These are phyloP conservation scores for zebrafish (Danio rerio) DNA, from an alignment of 2,113 vertebrate species.

Conservation along the genomic window DNA sequence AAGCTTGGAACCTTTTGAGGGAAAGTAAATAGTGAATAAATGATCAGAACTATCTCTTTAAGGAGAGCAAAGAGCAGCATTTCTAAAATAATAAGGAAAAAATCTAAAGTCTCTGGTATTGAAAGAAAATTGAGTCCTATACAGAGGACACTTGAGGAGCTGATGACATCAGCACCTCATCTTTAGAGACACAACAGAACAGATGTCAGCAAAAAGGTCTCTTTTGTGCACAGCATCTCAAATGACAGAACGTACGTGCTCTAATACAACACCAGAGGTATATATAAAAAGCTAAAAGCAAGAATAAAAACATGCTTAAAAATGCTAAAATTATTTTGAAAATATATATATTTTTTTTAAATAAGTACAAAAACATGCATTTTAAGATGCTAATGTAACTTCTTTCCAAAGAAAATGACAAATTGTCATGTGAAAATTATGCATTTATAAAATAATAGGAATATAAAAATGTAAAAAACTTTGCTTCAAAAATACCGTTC, in stretches of 20 bases:
- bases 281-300: too few species aligned
- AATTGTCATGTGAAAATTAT: neutral
- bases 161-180: neutral
- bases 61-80: too few species aligned
- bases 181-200: neutral
- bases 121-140: neutral
- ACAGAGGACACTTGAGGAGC: conserved; percentile 6
- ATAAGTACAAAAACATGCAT: neutral
- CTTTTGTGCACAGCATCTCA: neutral
- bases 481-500: too few species aligned
- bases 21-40: too few species aligned
- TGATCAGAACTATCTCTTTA: too few species aligned
- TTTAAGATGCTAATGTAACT: neutral
- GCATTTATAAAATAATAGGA: too few species aligned
- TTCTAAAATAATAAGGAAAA: too few species aligned
- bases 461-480: too few species aligned
- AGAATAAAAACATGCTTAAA: too few species aligned
- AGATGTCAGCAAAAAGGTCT: neutral
- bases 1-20: too few species aligned
- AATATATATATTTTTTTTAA: too few species aligned
- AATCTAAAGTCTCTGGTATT: neutral
- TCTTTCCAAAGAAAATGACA: neutral
- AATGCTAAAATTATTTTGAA: too few species aligned
- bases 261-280: neutral
- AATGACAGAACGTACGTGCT: neutral